A percentile compares a stretch with the other conserved stretches of the same genome.
Conservation (phyloP, 1,140 invertebrate genomes). For the Macrobrachium rosenbergii region DNA sequence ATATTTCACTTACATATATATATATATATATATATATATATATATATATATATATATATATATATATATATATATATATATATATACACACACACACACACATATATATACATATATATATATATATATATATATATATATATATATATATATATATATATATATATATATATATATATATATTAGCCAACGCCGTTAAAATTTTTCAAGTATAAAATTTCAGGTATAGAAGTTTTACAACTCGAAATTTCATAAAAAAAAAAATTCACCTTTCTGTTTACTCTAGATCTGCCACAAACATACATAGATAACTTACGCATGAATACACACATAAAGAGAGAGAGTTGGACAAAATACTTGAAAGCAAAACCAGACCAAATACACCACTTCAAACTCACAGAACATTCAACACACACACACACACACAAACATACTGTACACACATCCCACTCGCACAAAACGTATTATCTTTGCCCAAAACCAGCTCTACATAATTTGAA, state of each 20-base stretch:
- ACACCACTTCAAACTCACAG: no score
- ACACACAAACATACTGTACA: no score
- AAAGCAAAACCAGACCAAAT: no score
- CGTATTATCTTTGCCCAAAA: no score
- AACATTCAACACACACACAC: no score
- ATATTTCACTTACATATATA: constrained; percentile 21
- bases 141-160: neutral
- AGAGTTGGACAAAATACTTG: no score
- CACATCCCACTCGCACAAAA: no score
- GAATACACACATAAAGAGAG: neutral
- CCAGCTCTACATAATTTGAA: no score
- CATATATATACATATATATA: constrained; percentile 15
- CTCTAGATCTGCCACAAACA: no score
- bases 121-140: neutral
- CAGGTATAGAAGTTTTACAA: neutral
- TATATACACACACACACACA: constrained; percentile 26
- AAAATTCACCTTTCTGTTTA: no score
- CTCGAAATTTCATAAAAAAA: no score
- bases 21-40: constrained; percentile 20
- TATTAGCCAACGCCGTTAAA: neutral
- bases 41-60: constrained; percentile 34
- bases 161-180: constrained; percentile 19
- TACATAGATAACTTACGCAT: no score
- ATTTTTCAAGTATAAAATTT: neutral
- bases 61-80: constrained; percentile 33